Conservation (phyloP, 2,113 vertebrate genomes). For the Nipponia nippon region DNA sequence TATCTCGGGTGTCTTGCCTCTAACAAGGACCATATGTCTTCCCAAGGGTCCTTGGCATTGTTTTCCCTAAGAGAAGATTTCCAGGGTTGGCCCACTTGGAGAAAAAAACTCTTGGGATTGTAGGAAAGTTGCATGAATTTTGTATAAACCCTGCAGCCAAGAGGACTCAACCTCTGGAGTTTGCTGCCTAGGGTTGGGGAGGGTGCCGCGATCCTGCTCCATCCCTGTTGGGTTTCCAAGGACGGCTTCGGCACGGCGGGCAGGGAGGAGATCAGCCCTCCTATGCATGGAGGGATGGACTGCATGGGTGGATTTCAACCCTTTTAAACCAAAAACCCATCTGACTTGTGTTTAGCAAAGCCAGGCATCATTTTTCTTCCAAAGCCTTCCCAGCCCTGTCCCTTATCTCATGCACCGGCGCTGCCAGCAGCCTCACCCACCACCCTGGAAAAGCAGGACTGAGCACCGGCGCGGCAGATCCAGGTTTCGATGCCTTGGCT, state of each 20-base stretch:
- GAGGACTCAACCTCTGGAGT: not conserved
- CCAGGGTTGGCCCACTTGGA: not conserved
- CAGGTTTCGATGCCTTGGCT: not conserved
- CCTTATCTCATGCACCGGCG: fast-evolving
- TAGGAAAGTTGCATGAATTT: not conserved
- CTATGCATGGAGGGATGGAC: fast-evolving
- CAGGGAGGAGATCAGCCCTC: not conserved
- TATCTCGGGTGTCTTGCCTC: not conserved
- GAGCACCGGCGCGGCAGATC: fast-evolving
- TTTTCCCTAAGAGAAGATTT: not conserved
- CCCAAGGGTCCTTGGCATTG: not conserved
- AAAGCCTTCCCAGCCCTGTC: not conserved
- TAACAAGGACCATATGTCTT: not conserved
- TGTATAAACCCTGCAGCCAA: not conserved
- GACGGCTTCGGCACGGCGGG: fast-evolving
- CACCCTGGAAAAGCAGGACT: not conserved
- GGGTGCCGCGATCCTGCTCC: not conserved
- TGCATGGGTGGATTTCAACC: not conserved
- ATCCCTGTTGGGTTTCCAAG: not conserved
- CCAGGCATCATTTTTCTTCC: not conserved
- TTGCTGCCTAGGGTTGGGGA: not conserved
- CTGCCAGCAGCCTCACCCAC: not conserved
- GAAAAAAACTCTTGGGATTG: not conserved
- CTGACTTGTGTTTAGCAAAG: not conserved
- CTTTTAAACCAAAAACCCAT: not conserved